Conservation (phyloP, 2,113 vertebrate genomes). For the Numenius arquata region DNA sequence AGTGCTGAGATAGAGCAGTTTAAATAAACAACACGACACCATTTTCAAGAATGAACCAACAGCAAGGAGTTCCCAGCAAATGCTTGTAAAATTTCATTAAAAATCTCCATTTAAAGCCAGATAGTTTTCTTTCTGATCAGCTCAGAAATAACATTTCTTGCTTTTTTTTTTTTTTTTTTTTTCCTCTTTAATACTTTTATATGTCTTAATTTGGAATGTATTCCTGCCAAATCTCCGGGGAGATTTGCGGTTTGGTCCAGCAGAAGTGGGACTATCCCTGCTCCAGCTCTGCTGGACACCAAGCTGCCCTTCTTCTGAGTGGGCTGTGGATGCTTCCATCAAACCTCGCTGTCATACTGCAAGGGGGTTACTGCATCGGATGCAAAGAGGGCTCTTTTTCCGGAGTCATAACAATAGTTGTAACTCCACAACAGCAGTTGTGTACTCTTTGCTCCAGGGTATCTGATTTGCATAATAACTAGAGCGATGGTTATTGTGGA, state of each 20-base stretch:
- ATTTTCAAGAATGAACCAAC: background rate
- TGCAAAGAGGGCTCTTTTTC: background rate
- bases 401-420: background rate
- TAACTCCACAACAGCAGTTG: background rate
- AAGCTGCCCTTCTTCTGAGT: background rate
- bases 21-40: background rate
- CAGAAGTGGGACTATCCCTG: background rate
- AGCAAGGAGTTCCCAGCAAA: background rate
- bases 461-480: background rate
- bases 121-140: slow-evolving; percentile 34
- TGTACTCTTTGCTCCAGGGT: background rate
- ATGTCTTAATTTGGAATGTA: background rate
- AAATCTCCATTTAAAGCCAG: slow-evolving; percentile 29
- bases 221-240: background rate
- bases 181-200: background rate
- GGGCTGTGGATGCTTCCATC: background rate
- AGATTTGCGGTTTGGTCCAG: background rate
- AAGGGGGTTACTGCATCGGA: background rate
- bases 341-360: background rate
- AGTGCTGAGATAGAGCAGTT: background rate
- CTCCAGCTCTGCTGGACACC: background rate
- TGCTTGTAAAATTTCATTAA: slow-evolving; percentile 51
- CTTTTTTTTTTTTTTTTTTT: background rate
- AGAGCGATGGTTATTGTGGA: background rate
- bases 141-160: slow-evolving; percentile 42